These are phyloP conservation scores for Myathropa florea DNA, from an alignment of 2,888 invertebrate species.

Conservation along the genomic window DNA sequence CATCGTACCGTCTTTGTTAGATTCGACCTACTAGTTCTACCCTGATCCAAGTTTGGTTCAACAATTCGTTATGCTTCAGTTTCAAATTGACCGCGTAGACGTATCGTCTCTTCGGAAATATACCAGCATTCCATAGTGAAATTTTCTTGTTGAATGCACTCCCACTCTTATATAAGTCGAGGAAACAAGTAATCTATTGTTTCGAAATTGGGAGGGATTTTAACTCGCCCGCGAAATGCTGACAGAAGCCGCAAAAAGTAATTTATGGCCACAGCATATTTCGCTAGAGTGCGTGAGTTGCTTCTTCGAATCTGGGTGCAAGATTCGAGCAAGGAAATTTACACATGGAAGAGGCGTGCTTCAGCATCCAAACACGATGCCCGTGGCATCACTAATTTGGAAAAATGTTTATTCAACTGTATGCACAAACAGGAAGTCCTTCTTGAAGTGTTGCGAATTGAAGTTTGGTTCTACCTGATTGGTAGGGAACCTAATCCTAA, in stretches of 20 bases:
- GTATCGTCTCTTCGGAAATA: no score
- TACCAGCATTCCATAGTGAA: constrained; percentile 18
- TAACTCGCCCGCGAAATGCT: neutral
- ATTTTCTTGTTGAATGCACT: neutral
- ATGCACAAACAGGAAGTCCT: constrained; percentile 9
- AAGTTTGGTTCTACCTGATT: constrained; percentile 13
- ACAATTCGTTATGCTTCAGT: neutral
- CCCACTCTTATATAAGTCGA: neutral
- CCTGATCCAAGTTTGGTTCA: neutral
- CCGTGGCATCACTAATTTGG: neutral
- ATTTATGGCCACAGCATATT: neutral
- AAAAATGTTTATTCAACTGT: constrained; percentile 52
- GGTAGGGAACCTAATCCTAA: constrained; percentile 14
- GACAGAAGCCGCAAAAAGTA: neutral
- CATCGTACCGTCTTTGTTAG: neutral
- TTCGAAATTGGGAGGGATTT: neutral
- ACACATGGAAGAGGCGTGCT: constrained; percentile 1
- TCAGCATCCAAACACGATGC: neutral
- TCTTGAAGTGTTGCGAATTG: constrained; percentile 11
- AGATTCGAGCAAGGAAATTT: neutral
- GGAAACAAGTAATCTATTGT: constrained; percentile 10
- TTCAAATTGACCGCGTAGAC: no score
- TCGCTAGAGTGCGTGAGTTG: neutral
- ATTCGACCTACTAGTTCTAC: neutral
- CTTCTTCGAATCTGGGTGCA: neutral